Percentiles rank a stretch among this genome's conserved stretches.
phyloP scores from a whole-genome alignment of 2,888 invertebrate genomes.

The Yponomeuta evonymella region DNA sequence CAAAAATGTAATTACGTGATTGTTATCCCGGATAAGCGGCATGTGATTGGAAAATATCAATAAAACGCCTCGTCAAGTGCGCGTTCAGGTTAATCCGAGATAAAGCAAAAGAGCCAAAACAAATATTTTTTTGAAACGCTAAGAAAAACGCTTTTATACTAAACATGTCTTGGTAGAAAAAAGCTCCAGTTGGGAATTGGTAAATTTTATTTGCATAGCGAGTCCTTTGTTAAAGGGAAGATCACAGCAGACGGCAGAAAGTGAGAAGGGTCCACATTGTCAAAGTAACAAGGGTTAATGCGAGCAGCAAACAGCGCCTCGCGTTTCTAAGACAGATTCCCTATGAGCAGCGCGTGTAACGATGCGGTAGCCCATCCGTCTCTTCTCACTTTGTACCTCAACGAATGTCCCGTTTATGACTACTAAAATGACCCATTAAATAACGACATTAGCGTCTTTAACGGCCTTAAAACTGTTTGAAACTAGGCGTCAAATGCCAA shows the following conservation, averaged over 20 bases:
- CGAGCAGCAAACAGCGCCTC: constrained; percentile 39
- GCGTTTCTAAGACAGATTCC: constrained; percentile 31
- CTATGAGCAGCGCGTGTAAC: constrained; percentile 12
- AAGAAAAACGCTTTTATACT: background rate
- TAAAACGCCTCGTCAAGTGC: background rate
- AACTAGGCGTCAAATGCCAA: background rate
- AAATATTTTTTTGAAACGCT: background rate
- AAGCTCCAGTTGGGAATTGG: constrained; percentile 37
- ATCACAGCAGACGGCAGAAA: constrained; percentile 37
- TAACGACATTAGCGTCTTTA: background rate
- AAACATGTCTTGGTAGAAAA: constrained; percentile 18
- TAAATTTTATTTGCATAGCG: constrained; percentile 49
- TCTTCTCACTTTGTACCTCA: background rate
- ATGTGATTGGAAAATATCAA: background rate
- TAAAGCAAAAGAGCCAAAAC: background rate
- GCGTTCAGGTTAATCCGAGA: background rate
- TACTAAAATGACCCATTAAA: background rate
- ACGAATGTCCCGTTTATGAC: background rate
- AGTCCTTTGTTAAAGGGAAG: constrained; percentile 29
- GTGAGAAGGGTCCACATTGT: constrained; percentile 58
- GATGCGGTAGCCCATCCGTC: background rate
- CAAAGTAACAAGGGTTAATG: constrained; percentile 64
- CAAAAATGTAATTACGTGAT: too few species aligned
- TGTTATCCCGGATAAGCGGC: too few species aligned
- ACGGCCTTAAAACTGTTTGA: background rate